Evolutionary conservation across 2,113 vertebrate genomes (phyloP), one percentile per base, ranked within the genome.

Genomic region (Papio anubis): DNA sequence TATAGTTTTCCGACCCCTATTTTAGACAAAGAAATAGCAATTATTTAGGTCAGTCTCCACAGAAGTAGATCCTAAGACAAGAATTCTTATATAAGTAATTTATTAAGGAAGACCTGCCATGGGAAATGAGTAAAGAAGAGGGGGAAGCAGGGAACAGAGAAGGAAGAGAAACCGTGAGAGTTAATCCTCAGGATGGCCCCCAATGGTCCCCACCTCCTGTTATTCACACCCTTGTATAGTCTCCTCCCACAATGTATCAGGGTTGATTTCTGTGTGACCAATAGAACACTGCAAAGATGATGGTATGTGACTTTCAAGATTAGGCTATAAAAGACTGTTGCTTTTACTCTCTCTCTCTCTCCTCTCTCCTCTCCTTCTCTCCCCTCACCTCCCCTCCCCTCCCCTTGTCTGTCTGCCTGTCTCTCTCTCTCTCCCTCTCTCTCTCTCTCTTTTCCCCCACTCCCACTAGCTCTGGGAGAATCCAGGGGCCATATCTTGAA

Each of bases 21-120:
- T 88, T 75, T 91, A 75, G 27, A 91, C 70, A 90, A 79, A 94
- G 48, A 72, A 73, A 94, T 82, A 38, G 5, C 40, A 89, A 64
- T 57, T 40, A 85, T 70, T 87, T 93, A 87, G 64, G 11, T 57
- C 59, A 82, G 59, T 5, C 6, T 94, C 14, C 61, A 64, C 52
- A 61, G 79, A 97, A 94, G 43, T 43, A 92, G 25, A 48, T 64
- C 57, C 50, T 73, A 57, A 83, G 75, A 66, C 16, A 88, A 93
- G 78, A 95, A 91, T 95, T 50, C 66, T 18, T 32, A 6, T 81
- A 55, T 9, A 76, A 85, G 55, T 72, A 59, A 75, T 81, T 88
- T 73, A 68, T 76, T 52, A 91, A 91, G 90, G 25, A 82, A 91
- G 61, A 32, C 9, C 55, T 76, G 17, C 66, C 66, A 84, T 59